Percentiles rank a stretch among this genome's conserved stretches.
Evolutionary conservation across 2,797 vertebrate genomes (phyloP).

Genomic region (Ataeniobius toweri): DNA sequence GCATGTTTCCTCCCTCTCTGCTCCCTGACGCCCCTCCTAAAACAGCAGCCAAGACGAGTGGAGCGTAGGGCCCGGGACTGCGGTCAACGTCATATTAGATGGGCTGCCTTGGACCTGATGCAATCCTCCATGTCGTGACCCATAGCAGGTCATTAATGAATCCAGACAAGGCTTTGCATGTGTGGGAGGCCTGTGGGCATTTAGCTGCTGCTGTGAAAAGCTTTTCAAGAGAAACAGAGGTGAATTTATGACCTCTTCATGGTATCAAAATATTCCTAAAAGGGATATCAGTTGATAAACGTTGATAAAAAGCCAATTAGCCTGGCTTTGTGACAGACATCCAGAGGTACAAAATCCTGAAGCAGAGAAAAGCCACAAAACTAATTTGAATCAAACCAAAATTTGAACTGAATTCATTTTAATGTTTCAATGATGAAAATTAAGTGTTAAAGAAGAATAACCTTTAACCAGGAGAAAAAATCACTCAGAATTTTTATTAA

Average conservation of each 20-base stretch:
- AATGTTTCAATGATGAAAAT: not conserved
- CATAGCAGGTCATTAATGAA: conserved; percentile 72
- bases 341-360: not conserved
- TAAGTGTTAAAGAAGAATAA: not conserved
- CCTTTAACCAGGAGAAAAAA: not conserved
- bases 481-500: not conserved
- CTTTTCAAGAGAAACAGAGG: conserved; percentile 69
- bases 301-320: too few relatives aligned
- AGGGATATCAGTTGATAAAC: conserved; percentile 62
- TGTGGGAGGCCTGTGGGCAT: conserved; percentile 55
- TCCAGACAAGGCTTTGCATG: conserved; percentile 54
- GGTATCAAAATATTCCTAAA: conserved; percentile 75
- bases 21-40: conserved; percentile 71
- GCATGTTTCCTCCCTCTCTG: conserved; percentile 47
- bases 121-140: conserved; percentile 60
- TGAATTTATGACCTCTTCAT: conserved; percentile 53
- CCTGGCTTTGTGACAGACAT: not conserved
- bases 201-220: conserved; percentile 60
- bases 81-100: conserved; percentile 73
- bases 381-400: not conserved
- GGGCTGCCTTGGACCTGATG: conserved; percentile 71
- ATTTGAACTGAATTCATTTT: not conserved
- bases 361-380: conserved; percentile 6
- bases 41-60: conserved; percentile 57
- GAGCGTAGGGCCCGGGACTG: conserved; percentile 56